phyloP scores from a whole-genome alignment of 2,888 invertebrate genomes.

The Brachypterus glaber region DNA sequence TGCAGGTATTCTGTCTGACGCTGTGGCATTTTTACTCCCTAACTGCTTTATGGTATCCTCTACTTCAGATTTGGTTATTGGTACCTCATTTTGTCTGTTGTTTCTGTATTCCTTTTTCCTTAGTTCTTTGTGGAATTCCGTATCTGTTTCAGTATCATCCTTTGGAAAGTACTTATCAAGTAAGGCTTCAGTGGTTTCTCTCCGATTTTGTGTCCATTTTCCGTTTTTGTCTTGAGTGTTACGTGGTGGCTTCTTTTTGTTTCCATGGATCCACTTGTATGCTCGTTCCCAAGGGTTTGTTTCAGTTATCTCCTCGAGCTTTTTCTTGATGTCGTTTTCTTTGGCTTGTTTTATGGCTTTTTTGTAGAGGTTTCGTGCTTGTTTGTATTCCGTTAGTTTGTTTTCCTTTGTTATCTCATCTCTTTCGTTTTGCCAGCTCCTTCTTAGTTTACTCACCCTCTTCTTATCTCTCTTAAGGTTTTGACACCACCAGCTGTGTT shows the following conservation, averaged over 20 bases:
- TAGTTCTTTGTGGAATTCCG: background rate
- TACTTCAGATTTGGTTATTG: background rate
- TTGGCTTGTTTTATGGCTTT: background rate
- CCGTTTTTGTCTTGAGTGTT: conserved; percentile 1
- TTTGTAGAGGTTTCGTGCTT: background rate
- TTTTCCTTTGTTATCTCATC: conserved; percentile 1
- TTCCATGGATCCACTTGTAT: too few species aligned
- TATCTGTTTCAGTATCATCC: conserved; percentile 9
- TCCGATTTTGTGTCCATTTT: conserved; percentile 5
- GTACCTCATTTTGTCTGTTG: background rate
- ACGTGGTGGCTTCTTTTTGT: too few species aligned
- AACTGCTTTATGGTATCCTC: background rate
- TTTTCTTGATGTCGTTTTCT: background rate
- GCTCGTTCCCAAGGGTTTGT: too few species aligned
- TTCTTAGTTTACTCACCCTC: background rate
- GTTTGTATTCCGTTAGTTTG: background rate
- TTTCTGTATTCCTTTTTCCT: background rate
- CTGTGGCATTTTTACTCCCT: background rate
- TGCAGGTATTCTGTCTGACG: background rate
- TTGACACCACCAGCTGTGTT: background rate
- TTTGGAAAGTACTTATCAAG: conserved; percentile 12
- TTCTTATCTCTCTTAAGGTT: conserved; percentile 1
- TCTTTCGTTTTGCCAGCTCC: background rate
- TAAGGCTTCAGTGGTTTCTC: conserved; percentile 5
- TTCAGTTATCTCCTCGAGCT: too few species aligned